Evolutionary conservation across 2,797 vertebrate species (phyloP).

Genomic region (Sarcoramphus papa): DNA sequence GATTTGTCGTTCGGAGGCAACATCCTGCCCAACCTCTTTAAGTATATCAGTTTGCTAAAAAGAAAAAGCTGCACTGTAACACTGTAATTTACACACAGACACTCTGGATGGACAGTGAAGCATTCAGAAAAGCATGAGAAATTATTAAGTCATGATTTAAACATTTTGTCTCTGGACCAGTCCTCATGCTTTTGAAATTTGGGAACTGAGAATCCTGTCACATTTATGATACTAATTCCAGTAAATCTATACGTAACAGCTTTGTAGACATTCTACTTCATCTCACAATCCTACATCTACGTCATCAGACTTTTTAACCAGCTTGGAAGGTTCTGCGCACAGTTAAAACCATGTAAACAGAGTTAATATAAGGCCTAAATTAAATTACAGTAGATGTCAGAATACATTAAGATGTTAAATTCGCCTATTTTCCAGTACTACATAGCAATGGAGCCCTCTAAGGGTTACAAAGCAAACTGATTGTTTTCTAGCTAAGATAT

Average conservation of each 20-base stretch:
- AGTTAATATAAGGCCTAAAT: slow-evolving; percentile 3
- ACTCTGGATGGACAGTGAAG: not conserved
- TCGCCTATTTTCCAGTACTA: not conserved
- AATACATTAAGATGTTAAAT: not conserved
- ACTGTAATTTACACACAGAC: not conserved
- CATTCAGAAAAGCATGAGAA: not conserved
- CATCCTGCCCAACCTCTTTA: not conserved
- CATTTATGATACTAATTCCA: not conserved
- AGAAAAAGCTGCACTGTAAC: not conserved
- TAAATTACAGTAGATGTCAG: slow-evolving; percentile 34
- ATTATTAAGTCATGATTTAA: not conserved
- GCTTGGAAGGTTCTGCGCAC: not conserved
- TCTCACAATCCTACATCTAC: not conserved
- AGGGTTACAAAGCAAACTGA: slow-evolving; percentile 1
- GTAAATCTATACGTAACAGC: not conserved
- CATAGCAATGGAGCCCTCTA: slow-evolving; percentile 49
- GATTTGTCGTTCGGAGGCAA: not conserved
- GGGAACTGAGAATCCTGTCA: not conserved
- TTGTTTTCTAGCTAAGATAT: not conserved
- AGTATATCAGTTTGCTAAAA: not conserved
- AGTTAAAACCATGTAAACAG: not conserved
- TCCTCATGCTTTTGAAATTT: not conserved
- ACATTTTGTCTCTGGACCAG: not conserved
- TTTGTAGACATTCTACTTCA: not conserved
- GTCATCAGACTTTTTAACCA: not conserved